A percentile compares a stretch with the other conserved stretches of the same genome.
These are phyloP conservation scores for Rhagophthalmus giganteus DNA, from an alignment of 2,888 invertebrate species.

Conservation along the genomic window DNA sequence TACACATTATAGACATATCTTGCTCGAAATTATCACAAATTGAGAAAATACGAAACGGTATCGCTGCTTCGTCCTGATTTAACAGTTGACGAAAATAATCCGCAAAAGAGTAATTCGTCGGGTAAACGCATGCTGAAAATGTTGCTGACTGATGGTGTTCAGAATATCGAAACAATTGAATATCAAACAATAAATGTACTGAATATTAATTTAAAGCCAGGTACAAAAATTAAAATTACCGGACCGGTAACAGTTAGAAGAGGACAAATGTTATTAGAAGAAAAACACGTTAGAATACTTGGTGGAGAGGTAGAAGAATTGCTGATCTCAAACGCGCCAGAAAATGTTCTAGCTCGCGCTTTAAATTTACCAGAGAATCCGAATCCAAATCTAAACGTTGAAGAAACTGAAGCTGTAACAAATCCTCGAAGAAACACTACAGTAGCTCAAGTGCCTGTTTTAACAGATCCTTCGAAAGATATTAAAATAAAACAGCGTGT, in stretches of 20 bases:
- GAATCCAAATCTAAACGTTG: slow-evolving; percentile 47
- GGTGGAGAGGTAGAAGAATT: slow-evolving; percentile 76
- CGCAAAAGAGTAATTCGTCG: slow-evolving; percentile 58
- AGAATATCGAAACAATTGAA: slow-evolving; percentile 72
- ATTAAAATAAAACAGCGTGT: neutral
- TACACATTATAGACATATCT: slow-evolving; percentile 65
- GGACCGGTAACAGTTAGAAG: slow-evolving; percentile 72
- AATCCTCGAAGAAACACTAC: too few species aligned
- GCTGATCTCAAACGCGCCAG: slow-evolving; percentile 60
- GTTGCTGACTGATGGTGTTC: slow-evolving; percentile 73
- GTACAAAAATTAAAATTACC: slow-evolving; percentile 65
- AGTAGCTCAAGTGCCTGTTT: too few species aligned
- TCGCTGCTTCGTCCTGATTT: slow-evolving; percentile 58
- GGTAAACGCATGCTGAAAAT: slow-evolving; percentile 71
- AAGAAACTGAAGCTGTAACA: slow-evolving; percentile 30
- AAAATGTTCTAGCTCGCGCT: slow-evolving; percentile 63
- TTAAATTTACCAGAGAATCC: slow-evolving; percentile 60
- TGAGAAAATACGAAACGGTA: slow-evolving; percentile 55
- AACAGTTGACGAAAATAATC: slow-evolving; percentile 62
- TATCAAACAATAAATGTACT: slow-evolving; percentile 64
- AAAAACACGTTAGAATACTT: slow-evolving; percentile 62
- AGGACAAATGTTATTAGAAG: slow-evolving; percentile 69
- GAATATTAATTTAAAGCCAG: slow-evolving; percentile 62
- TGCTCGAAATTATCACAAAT: slow-evolving; percentile 54
- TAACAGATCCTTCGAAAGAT: neutral